phyloP scores from a whole-genome alignment of 2,888 invertebrate genomes.

The Chrysodeixis includens region DNA sequence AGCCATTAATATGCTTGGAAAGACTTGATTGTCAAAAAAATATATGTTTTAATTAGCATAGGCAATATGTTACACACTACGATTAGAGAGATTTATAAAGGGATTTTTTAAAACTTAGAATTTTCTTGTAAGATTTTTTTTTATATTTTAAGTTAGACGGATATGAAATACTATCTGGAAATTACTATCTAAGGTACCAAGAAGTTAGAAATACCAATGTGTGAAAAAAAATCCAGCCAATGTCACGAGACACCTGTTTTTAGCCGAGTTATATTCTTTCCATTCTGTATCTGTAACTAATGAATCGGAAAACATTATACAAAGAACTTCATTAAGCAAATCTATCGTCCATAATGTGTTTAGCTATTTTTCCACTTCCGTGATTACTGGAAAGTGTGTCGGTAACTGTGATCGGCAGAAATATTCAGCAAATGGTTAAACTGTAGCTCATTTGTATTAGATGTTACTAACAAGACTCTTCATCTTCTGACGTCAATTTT shows the following conservation, averaged over 20 bases:
- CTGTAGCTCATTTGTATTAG: slow-evolving; percentile 20
- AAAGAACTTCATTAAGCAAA: slow-evolving; percentile 1
- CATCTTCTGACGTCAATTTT: too few relatives aligned
- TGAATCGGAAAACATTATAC: background rate
- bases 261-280: background rate
- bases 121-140: too few relatives aligned
- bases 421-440: slow-evolving; percentile 36
- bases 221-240: too few relatives aligned
- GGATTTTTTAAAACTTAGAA: too few relatives aligned
- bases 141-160: too few relatives aligned
- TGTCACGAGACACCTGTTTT: background rate
- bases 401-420: slow-evolving; percentile 21
- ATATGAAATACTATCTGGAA: too few relatives aligned
- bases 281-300: background rate
- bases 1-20: background rate
- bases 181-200: too few relatives aligned
- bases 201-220: too few relatives aligned
- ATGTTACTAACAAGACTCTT: background rate
- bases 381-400: slow-evolving; percentile 40
- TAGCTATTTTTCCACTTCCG: slow-evolving; percentile 6
- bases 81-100: too few relatives aligned
- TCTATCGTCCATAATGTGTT: background rate
- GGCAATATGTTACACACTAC: too few relatives aligned
- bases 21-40: background rate
- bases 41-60: background rate